A percentile compares a stretch with the other conserved stretches of the same genome.
Conservation (phyloP, 2,888 invertebrate genomes). For the Congeria kusceri region DNA sequence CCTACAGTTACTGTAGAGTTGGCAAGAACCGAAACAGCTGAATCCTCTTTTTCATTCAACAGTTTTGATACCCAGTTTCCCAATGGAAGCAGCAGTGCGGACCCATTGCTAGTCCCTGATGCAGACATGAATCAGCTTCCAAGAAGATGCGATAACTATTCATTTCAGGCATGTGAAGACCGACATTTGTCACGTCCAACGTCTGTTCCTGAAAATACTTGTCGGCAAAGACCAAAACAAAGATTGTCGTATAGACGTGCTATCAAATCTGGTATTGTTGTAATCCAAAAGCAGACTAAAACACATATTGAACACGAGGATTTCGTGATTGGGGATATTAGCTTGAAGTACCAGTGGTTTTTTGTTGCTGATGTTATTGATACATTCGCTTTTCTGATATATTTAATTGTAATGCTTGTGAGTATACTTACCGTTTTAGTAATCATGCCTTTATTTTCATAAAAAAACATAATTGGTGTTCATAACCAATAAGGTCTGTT, state of each 20-base stretch:
- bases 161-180: neutral
- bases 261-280: constrained; percentile 13
- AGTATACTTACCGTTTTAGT: constrained; percentile 77
- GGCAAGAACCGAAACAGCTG: constrained; percentile 29
- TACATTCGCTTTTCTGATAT: constrained; percentile 77
- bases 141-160: neutral
- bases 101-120: constrained; percentile 15
- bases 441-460: constrained; percentile 63
- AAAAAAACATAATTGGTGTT: constrained; percentile 50
- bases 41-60: constrained; percentile 36
- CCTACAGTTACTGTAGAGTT: neutral
- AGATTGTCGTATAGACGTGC: constrained; percentile 57
- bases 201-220: neutral
- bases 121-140: neutral
- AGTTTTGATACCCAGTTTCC: constrained; percentile 8
- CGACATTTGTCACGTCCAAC: neutral
- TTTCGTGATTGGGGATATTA: constrained; percentile 30
- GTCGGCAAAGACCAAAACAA: neutral
- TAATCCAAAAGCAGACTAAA: neutral
- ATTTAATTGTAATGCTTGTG: constrained; percentile 74
- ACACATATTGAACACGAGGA: neutral
- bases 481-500: too few relatives aligned
- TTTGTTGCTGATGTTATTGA: constrained; percentile 81
- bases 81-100: constrained; percentile 19
- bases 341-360: constrained; percentile 77